These are phyloP conservation scores for Tyrannus savana DNA, from an alignment of 2,113 vertebrate genomes.

Conservation along the genomic window DNA sequence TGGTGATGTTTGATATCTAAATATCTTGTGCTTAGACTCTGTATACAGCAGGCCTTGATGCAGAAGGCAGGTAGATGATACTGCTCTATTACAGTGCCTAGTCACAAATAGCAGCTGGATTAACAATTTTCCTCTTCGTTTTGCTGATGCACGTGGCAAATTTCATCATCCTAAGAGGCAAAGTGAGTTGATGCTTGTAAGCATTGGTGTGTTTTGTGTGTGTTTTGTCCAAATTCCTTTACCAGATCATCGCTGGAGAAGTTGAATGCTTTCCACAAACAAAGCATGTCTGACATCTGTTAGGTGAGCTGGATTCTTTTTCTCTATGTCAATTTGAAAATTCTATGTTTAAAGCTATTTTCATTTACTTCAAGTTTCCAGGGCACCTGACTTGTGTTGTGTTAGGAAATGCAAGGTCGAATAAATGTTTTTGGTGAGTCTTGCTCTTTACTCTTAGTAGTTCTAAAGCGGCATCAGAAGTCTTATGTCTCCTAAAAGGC, in stretches of 20 bases:
- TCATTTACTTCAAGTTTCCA: neutral
- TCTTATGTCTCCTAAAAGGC: neutral
- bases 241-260: neutral
- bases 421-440: neutral
- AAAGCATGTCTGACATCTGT: neutral
- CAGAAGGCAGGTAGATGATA: neutral
- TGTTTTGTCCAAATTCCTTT: neutral
- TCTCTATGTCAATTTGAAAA: neutral
- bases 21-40: neutral
- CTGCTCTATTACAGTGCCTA: neutral
- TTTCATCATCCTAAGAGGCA: neutral
- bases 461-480: accelerated
- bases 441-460: neutral
- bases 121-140: neutral
- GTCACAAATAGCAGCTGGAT: neutral
- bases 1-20: neutral
- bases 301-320: neutral
- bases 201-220: neutral
- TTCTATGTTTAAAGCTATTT: neutral
- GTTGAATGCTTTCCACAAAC: neutral
- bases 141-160: accelerated
- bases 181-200: neutral
- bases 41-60: neutral
- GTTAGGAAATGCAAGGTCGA: neutral
- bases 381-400: neutral